A percentile compares a stretch with the other conserved stretches of the same genome.
These are phyloP conservation scores for Eulithis prunata DNA, from an alignment of 2,888 invertebrate genomes.

Conservation along the genomic window DNA sequence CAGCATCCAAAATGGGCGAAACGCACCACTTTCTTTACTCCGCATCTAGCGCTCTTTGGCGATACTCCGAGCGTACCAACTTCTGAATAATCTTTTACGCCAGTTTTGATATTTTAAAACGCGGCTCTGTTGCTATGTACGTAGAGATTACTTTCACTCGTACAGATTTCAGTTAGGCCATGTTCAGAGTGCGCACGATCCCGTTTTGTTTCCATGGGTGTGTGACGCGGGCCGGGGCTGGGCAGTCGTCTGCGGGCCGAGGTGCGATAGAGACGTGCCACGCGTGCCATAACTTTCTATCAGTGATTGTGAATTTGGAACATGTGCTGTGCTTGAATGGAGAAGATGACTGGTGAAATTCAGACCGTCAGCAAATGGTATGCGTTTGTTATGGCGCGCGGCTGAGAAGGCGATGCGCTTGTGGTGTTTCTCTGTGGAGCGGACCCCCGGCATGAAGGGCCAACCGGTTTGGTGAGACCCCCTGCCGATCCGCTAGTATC, in stretches of 20 bases:
- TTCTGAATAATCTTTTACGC: conserved; percentile 54
- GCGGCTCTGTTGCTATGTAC: conserved; percentile 31
- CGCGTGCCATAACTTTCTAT: conserved; percentile 29
- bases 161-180: conserved; percentile 51
- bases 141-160: conserved; percentile 53
- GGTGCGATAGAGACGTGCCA: conserved; percentile 54
- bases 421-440: conserved; percentile 64
- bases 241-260: conserved; percentile 62
- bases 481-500: conserved; percentile 56
- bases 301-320: conserved; percentile 50
- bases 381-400: conserved; percentile 66
- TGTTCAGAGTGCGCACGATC: conserved; percentile 61
- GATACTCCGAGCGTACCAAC: conserved; percentile 20
- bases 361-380: conserved; percentile 70
- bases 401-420: conserved; percentile 73
- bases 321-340: conserved; percentile 70
- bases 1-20: conserved; percentile 72
- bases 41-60: conserved; percentile 67
- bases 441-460: conserved; percentile 76
- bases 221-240: conserved; percentile 32
- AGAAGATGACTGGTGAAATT: conserved; percentile 75
- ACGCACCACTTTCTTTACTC: conserved; percentile 80
- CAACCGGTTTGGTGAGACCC: conserved; percentile 83
- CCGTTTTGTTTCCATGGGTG: conserved; percentile 68
- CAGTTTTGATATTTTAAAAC: conserved; percentile 28